A percentile compares a stretch with the other conserved stretches of the same genome.
phyloP scores from a whole-genome alignment of 1,140 invertebrate species.

The Zaprionus ornatus region DNA sequence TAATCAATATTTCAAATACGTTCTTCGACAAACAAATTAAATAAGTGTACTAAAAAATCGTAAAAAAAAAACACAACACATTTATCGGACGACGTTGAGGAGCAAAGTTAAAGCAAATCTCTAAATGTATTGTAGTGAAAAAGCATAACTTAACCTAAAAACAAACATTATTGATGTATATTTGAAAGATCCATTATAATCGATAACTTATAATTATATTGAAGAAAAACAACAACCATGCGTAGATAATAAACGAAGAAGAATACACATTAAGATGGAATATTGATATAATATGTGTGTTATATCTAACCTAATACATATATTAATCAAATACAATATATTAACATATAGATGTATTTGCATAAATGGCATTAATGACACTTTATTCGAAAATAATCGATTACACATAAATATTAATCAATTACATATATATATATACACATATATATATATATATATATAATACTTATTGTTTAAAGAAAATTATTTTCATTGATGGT shows the following conservation, averaged over 20 bases:
- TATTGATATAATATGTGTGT: slow-evolving; percentile 4
- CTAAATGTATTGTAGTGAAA: slow-evolving; percentile 64
- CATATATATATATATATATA: slow-evolving; percentile 34
- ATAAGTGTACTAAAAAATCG: slow-evolving; percentile 71
- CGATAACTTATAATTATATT: slow-evolving; percentile 31
- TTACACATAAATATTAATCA: slow-evolving; percentile 10
- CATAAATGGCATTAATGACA: not conserved
- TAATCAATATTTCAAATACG: slow-evolving; percentile 64
- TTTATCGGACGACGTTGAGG: slow-evolving; percentile 3
- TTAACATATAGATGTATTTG: slow-evolving; percentile 9
- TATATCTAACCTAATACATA: not conserved
- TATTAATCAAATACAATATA: not conserved
- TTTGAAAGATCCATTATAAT: slow-evolving; percentile 57
- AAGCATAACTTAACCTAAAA: slow-evolving; percentile 24
- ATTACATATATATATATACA: slow-evolving; percentile 35
- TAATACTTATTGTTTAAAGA: slow-evolving; percentile 51
- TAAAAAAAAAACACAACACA: slow-evolving; percentile 3
- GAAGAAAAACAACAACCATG: slow-evolving; percentile 71
- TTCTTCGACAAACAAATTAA: slow-evolving; percentile 78
- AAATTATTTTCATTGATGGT: slow-evolving; percentile 74
- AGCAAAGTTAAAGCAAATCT: slow-evolving; percentile 32
- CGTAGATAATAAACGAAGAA: slow-evolving; percentile 70
- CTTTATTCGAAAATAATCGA: not conserved
- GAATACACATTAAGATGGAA: slow-evolving; percentile 64
- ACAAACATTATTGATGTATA: slow-evolving; percentile 67